These are phyloP conservation scores for Lapara coniferarum DNA, from an alignment of 2,888 invertebrate species.

Conservation along the genomic window DNA sequence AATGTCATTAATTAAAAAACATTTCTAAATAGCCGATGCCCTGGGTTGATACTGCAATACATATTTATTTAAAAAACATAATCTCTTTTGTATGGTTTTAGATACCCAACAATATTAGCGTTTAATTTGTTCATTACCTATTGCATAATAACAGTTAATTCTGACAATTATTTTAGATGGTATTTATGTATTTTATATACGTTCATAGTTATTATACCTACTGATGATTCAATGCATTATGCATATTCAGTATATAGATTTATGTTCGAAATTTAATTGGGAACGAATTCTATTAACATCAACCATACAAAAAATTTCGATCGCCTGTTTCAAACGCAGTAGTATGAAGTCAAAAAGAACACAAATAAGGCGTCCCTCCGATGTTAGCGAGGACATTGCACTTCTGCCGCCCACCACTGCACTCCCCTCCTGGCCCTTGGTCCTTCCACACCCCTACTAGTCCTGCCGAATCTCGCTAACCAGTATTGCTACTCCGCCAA, in stretches of 20 bases:
- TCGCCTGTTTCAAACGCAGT: slow-evolving; percentile 15
- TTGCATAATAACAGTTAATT: too few species aligned
- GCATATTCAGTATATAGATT: background rate
- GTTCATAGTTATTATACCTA: background rate
- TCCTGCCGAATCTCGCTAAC: slow-evolving; percentile 77
- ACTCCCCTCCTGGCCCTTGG: slow-evolving; percentile 58
- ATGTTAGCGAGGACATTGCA: slow-evolving; percentile 83
- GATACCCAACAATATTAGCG: too few species aligned
- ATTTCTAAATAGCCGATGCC: slow-evolving; percentile 37
- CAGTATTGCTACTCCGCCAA: slow-evolving; percentile 64
- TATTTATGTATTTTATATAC: too few species aligned
- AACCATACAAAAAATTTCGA: background rate
- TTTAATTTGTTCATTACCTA: background rate
- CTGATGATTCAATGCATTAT: background rate
- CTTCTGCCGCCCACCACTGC: slow-evolving; percentile 61
- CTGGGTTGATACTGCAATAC: background rate
- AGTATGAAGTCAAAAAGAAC: slow-evolving; percentile 36
- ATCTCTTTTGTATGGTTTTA: too few species aligned
- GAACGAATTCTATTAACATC: background rate
- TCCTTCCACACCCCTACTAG: slow-evolving; percentile 64
- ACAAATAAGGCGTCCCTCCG: slow-evolving; percentile 70
- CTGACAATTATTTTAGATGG: too few species aligned
- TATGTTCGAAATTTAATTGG: background rate
- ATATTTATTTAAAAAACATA: background rate
- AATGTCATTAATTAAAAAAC: slow-evolving; percentile 54